A percentile compares a stretch with the other conserved stretches of the same genome.
These are phyloP conservation scores for Rhyzopertha dominica DNA, from an alignment of 1,140 invertebrate genomes.

Conservation along the genomic window DNA sequence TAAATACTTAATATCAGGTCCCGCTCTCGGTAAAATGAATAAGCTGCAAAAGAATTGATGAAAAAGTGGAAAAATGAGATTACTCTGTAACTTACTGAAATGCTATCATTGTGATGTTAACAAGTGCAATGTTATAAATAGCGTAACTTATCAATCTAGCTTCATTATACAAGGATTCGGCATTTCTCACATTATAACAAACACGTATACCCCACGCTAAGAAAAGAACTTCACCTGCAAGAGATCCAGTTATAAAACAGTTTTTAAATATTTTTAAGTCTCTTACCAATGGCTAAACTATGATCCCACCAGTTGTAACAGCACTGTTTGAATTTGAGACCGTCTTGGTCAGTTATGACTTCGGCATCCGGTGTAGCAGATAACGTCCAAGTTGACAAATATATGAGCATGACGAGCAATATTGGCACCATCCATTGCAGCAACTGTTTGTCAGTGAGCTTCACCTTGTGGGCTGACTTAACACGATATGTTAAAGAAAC, in stretches of 20 bases:
- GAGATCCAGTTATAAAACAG: slow-evolving; percentile 1
- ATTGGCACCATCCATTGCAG: slow-evolving; percentile 90
- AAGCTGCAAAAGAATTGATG: slow-evolving; percentile 55
- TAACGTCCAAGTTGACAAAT: slow-evolving; percentile 83
- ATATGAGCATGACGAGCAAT: slow-evolving; percentile 80
- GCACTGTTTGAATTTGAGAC: slow-evolving; percentile 82
- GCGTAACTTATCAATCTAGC: slow-evolving; percentile 86
- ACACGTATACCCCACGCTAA: slow-evolving; percentile 86
- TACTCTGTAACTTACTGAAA: slow-evolving; percentile 95
- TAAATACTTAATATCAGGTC: slow-evolving; percentile 84
- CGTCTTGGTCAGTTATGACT: slow-evolving; percentile 67
- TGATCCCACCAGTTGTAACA: slow-evolving; percentile 92
- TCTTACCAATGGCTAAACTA: slow-evolving; percentile 74
- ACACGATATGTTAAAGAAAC: slow-evolving; percentile 92
- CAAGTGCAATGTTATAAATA: slow-evolving; percentile 88
- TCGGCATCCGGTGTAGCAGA: slow-evolving; percentile 73
- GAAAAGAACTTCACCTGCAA: slow-evolving; percentile 79
- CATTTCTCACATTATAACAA: slow-evolving; percentile 85
- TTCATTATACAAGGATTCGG: slow-evolving; percentile 89
- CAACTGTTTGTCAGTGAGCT: slow-evolving; percentile 84
- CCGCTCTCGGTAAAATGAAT: slow-evolving; percentile 76
- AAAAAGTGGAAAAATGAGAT: slow-evolving; percentile 4
- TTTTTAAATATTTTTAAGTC: slow-evolving; percentile 5
- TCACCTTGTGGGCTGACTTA: slow-evolving; percentile 87
- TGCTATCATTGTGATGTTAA: slow-evolving; percentile 84